phyloP scores from a whole-genome alignment of 92 coral and sea anemone genomes.

The Epizoanthus rinbou region DNA sequence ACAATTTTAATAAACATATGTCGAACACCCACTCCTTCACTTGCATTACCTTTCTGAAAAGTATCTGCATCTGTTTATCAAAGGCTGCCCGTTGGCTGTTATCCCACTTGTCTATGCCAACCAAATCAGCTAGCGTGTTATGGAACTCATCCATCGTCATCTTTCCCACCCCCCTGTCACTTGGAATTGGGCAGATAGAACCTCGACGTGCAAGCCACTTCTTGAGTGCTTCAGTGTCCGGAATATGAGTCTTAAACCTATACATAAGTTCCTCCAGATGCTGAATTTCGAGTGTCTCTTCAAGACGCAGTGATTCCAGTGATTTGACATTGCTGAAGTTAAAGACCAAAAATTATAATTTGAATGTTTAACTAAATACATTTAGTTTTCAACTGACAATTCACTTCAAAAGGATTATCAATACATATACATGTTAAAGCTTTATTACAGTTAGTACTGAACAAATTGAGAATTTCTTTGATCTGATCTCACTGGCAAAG shows the following conservation, averaged over 20 bases:
- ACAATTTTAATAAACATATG: no score
- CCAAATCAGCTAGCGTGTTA: conserved; percentile 71
- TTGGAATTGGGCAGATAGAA: conserved; percentile 38
- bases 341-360: neutral
- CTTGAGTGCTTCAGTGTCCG: conserved; percentile 68
- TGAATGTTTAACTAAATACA: neutral
- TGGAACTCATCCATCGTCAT: conserved; percentile 89
- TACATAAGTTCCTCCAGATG: conserved; percentile 86
- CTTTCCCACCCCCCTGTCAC: conserved; percentile 62
- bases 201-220: conserved; percentile 77
- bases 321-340: conserved; percentile 66
- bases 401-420: no score
- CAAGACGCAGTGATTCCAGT: conserved; percentile 79
- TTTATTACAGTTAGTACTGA: no score
- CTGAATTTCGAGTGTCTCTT: conserved; percentile 82
- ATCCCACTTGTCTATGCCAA: conserved; percentile 82
- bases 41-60: conserved; percentile 78
- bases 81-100: conserved; percentile 61
- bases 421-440: no score
- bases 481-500: no score
- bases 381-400: no score
- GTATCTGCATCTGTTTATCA: conserved; percentile 75
- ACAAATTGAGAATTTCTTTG: no score
- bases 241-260: conserved; percentile 79
- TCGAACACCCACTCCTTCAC: neutral